These are phyloP conservation scores for Anoplolepis gracilipes DNA, from an alignment of 1,140 invertebrate species.

Conservation along the genomic window DNA sequence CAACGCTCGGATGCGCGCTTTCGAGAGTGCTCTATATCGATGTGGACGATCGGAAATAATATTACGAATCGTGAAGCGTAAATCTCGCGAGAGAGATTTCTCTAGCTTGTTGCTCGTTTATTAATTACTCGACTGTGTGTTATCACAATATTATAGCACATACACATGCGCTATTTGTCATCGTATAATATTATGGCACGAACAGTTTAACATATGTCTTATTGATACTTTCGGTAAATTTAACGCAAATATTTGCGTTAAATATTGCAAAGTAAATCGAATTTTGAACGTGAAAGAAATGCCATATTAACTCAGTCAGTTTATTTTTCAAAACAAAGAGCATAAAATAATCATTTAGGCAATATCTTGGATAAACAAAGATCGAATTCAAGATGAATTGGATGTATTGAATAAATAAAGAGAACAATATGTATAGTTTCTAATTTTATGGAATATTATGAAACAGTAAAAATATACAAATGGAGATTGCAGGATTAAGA, in stretches of 20 bases:
- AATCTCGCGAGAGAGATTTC: neutral
- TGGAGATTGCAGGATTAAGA: neutral
- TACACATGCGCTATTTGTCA: neutral
- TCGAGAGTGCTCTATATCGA: neutral
- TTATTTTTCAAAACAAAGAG: neutral
- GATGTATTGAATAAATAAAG: neutral
- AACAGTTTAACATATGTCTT: constrained; percentile 10
- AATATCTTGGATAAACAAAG: constrained; percentile 23
- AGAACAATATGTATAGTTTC: neutral
- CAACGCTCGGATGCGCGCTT: neutral
- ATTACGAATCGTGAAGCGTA: neutral
- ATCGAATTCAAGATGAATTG: neutral
- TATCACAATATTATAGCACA: neutral
- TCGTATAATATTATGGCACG: neutral
- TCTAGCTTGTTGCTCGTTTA: neutral
- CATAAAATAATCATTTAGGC: constrained; percentile 25
- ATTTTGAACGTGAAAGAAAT: neutral
- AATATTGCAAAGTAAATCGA: constrained; percentile 21
- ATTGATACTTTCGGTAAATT: constrained; percentile 25
- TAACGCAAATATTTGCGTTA: constrained; percentile 27
- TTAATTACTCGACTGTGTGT: constrained; percentile 4
- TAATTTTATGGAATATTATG: neutral
- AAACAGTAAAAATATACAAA: neutral
- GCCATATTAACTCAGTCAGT: neutral
- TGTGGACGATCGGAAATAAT: neutral